Evolutionary conservation across 2,888 invertebrate genomes (phyloP), one percentile per base, ranked within the genome.

Genomic region (Rhingia rostrata): DNA sequence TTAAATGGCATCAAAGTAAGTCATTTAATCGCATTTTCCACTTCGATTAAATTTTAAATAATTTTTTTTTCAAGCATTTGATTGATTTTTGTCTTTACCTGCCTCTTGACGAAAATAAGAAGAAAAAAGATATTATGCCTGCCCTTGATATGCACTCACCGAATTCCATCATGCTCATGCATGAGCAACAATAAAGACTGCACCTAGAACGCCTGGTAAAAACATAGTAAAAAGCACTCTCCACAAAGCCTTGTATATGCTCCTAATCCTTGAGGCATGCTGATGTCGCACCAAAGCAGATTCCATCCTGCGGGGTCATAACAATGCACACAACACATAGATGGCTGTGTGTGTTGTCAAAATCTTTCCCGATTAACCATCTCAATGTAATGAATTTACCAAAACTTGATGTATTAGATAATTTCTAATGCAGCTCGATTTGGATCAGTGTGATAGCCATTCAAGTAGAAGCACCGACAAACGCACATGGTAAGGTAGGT

Each of bases 111-210:
- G 22, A 22, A 22, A 22, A 22, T 22, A 2, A 2, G 22, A 22
- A 22, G 22, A 22, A 22, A 22, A 2, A 22, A 22, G 1, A 22
- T 22, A 22, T 22, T 22, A 22, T 22, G 1, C 22, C 22, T 22
- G 22, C 22, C 22, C 22, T 22, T 22, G 6, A 22, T n/a, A 60
- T 53, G 30, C 53, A 51, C 32, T 78, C 47, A 53, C 53, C 67
- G 61, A 30, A 54, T 61, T 66, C 12, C 60, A 66, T 80, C 66
- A 60, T 41, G 39, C 47, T 73, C 66, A 80, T 67, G 61, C 66
- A 73, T 73, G 73, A 73, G 54, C 66, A 67, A 80, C 64, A 61
- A 67, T 67, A 73, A 73, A 66, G 73, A 66, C 66, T 60, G 73
- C 60, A 79, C 73, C 22, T 22, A 60, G 43, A 60, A 22, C 73